These are phyloP conservation scores for Larimichthys crocea DNA, from an alignment of 2,113 vertebrate genomes.

Conservation along the genomic window DNA sequence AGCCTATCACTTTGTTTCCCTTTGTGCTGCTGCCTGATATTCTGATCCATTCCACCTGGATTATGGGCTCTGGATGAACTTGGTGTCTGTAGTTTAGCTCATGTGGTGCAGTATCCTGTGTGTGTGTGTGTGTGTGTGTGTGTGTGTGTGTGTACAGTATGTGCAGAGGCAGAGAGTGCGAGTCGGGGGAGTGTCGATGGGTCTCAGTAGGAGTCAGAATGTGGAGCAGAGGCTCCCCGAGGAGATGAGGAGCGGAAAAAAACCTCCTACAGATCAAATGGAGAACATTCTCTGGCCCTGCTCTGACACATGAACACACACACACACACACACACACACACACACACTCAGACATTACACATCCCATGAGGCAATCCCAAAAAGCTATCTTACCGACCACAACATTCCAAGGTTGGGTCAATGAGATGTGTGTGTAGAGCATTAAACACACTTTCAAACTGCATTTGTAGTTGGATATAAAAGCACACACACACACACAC, in stretches of 20 bases:
- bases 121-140: slow-evolving; percentile 50
- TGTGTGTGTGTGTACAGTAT: slow-evolving; percentile 44
- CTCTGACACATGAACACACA: slow-evolving; percentile 64
- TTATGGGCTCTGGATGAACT: background rate
- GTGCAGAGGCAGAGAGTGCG: slow-evolving; percentile 57
- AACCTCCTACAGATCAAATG: slow-evolving; percentile 86
- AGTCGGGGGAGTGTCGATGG: slow-evolving; percentile 80
- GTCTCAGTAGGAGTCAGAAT: slow-evolving; percentile 87
- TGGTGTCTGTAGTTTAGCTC: slow-evolving; percentile 20
- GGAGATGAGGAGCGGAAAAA: slow-evolving; percentile 80
- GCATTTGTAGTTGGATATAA: slow-evolving; percentile 19
- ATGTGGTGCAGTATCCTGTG: slow-evolving; percentile 20
- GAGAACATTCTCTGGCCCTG: slow-evolving; percentile 84
- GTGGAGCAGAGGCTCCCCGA: slow-evolving; percentile 85
- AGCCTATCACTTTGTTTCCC: background rate
- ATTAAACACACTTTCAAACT: slow-evolving; percentile 29
- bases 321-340: too few species aligned
- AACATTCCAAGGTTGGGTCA: slow-evolving; percentile 60
- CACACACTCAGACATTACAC: background rate
- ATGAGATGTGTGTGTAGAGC: slow-evolving; percentile 35
- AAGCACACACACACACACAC: background rate
- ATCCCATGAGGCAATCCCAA: slow-evolving; percentile 46
- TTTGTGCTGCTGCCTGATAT: background rate
- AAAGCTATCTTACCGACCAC: slow-evolving; percentile 44
- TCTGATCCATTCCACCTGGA: background rate